A percentile compares a stretch with the other conserved stretches of the same genome.
These are phyloP conservation scores for Anarhynchus alexandrinus DNA, from an alignment of 2,113 vertebrate species.

Conservation along the genomic window DNA sequence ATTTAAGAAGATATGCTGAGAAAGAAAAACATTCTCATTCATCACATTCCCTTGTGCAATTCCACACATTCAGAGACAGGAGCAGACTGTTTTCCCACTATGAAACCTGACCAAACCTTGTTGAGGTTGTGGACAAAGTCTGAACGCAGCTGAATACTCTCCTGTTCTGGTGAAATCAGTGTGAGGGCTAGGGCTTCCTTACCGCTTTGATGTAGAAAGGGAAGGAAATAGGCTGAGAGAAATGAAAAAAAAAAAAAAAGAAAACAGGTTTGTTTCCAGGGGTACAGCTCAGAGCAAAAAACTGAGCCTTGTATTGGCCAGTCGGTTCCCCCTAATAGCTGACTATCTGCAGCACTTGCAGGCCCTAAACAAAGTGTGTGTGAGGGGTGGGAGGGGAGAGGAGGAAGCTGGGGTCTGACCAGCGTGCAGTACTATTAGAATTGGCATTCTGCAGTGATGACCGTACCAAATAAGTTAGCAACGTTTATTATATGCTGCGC, in stretches of 20 bases:
- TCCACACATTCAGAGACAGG: background rate
- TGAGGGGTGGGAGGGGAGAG: background rate
- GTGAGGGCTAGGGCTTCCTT: background rate
- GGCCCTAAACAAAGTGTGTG: background rate
- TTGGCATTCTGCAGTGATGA: background rate
- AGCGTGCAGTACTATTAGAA: background rate
- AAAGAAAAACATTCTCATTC: slow-evolving; percentile 3
- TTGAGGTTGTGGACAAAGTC: background rate
- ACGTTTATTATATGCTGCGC: background rate
- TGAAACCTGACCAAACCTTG: background rate
- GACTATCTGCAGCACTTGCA: background rate
- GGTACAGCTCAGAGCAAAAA: background rate
- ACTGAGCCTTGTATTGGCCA: accelerated
- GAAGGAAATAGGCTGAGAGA: background rate
- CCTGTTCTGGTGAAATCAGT: background rate
- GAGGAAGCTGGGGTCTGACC: background rate
- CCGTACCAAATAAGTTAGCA: background rate
- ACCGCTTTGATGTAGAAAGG: background rate
- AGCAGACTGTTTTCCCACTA: background rate
- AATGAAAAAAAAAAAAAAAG: background rate
- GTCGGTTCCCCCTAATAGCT: background rate
- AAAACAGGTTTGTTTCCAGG: background rate
- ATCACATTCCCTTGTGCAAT: background rate
- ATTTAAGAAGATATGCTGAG: background rate
- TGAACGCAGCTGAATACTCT: background rate